Conservation (phyloP, 2,797 vertebrate species). For the Anniella stebbinsi region DNA sequence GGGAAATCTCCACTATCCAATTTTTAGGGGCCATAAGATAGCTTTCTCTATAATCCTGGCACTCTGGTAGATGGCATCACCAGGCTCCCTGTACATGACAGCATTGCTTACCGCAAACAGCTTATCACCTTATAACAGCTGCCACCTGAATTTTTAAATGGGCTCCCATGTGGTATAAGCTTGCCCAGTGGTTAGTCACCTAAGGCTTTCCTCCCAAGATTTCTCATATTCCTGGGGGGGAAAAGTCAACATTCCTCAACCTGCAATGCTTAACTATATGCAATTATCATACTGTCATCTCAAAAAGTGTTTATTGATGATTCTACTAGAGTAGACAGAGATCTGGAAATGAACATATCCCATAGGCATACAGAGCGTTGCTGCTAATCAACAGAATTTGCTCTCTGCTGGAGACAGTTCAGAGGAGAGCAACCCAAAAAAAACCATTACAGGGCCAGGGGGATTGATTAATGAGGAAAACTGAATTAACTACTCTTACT, state of each 20-base stretch:
- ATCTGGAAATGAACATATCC: conserved; percentile 62
- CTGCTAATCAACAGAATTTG: conserved; percentile 67
- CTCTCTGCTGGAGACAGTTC: conserved; percentile 64
- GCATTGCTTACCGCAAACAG: not conserved
- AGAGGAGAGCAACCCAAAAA: conserved; percentile 61
- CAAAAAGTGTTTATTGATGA: conserved; percentile 39
- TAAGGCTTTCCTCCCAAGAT: not conserved
- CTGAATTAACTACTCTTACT: conserved; percentile 64
- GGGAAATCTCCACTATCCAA: too few relatives aligned
- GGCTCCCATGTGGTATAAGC: not conserved
- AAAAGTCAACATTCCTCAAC: conserved; percentile 40
- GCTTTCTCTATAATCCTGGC: too few relatives aligned
- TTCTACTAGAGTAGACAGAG: conserved; percentile 47
- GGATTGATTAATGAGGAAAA: conserved; percentile 73
- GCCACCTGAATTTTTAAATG: not conserved
- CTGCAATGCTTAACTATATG: not conserved
- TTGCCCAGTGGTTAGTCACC: not conserved
- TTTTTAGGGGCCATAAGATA: too few relatives aligned
- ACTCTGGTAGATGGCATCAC: too few relatives aligned
- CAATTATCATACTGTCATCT: not conserved
- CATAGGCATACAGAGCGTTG: conserved; percentile 60
- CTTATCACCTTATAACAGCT: not conserved
- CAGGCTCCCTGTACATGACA: too few relatives aligned
- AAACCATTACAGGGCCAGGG: conserved; percentile 64
- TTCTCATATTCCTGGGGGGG: not conserved